Evolutionary conservation across 2,888 invertebrate species (phyloP), one percentile per base, ranked within the genome.

Genomic region (Caenorhabditis japonica): DNA sequence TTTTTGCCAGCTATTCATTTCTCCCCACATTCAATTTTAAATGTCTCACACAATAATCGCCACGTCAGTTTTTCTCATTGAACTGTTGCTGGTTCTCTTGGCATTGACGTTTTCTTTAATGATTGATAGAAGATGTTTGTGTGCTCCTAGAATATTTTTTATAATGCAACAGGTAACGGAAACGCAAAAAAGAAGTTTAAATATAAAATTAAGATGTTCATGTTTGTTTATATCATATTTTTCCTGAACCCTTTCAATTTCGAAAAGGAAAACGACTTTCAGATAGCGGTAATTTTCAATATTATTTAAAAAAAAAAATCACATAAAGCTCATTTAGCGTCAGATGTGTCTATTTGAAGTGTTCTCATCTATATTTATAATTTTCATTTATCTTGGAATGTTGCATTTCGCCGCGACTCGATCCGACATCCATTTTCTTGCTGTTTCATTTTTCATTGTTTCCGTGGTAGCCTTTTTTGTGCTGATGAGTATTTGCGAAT

Each of bases 141-240:
- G 64, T 49, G 64, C 64, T 25, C 64, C 64, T 13, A 30, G 49
- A 30, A 47, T 64, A 23, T 21, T 64, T 13, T 64, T 64, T 15
- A 34, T 64, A 3, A 41, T 38, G 17, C 64, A 64, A 38, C 64
- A 64, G 46, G 62, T 62, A 36, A 19, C 34, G 15, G 5, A n/a
- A 38, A 17, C 8, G 12, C 12, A 19, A 13, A 43, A 23, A 19
- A 43, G 39, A 39, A 8, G 19, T 36, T 21, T 8, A 21, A n/a
- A 44, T 33, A 33, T 13, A 7, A 17, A 23, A 27, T 47, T 12
- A 19, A 62, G 64, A 55, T 49, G 55, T 64, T 55, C 39, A 64
- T 64, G 64, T 13, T 64, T 19, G 47, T 64, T 27, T 64, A 64
- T 15, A 49, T 64, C 3, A 55, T 64, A 7, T 64, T 64, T 34